A percentile compares a stretch with the other conserved stretches of the same genome.
Conservation (phyloP, 2,113 vertebrate species). For the Misgurnus mizolepis region DNA sequence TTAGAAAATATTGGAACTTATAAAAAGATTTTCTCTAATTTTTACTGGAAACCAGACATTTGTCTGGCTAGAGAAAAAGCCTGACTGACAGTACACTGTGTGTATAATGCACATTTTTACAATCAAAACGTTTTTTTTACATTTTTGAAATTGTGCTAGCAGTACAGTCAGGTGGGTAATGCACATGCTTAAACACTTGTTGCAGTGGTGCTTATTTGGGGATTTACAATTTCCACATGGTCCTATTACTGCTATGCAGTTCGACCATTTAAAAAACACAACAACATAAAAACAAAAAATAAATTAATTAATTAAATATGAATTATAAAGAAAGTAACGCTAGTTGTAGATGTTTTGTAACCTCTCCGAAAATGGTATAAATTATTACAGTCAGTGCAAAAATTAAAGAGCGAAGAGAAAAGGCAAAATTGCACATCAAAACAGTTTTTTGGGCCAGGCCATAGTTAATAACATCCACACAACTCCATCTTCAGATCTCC, state of each 20-base stretch:
- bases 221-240: too few species aligned
- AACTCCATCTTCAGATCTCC: slow-evolving; percentile 44
- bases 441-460: background rate
- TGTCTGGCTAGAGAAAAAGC: too few species aligned
- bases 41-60: too few species aligned
- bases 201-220: too few species aligned
- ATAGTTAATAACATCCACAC: slow-evolving; percentile 20
- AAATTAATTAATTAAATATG: too few species aligned
- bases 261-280: background rate
- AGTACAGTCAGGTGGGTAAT: background rate
- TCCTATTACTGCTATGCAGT: too few species aligned
- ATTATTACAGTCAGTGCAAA: slow-evolving; percentile 31
- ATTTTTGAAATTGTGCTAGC: background rate
- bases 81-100: too few species aligned
- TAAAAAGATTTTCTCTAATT: too few species aligned
- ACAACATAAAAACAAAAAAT: background rate
- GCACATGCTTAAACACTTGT: background rate
- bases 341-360: background rate
- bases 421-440: slow-evolving; percentile 38
- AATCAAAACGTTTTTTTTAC: too few species aligned
- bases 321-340: background rate
- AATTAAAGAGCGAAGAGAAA: background rate
- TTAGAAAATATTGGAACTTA: too few species aligned
- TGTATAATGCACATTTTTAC: too few species aligned
- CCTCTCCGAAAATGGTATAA: background rate